Base-by-base conservation (phyloP, 35 echinoderm and acorn worm species). In the Heliocidaris tuberculata region DNA sequence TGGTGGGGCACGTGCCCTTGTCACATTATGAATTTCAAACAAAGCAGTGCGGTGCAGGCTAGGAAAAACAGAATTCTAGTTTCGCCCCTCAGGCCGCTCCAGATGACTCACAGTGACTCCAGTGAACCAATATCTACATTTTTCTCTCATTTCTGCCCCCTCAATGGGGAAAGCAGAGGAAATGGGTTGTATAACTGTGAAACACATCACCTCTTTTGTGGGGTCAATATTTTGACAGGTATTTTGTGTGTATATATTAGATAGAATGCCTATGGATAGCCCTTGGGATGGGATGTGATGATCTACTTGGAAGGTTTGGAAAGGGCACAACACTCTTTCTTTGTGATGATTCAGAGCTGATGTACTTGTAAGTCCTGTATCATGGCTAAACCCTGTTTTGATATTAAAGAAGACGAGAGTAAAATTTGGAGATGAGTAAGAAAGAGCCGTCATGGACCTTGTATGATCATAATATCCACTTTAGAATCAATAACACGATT, bases 211-310 rank as follows among this genome's bases (percentile, higher is more conserved):
- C 50, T 93, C 91, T 93, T 32, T 42, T 48, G 50, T 48, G 91
- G 91, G 91, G 91, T 93, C 91, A 93, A 93, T 93, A 93, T 93
- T 93, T 49, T 93, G 91, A 93, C 91, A 93, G 91, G 29, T 42
- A 30, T 89, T 89, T 48, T 78, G 65, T 78, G 65, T 78, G 65
- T 78, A n/a, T 19, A n/a, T 78, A 78, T 78, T 78, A 78, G 65
- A 78, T 78, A 24, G 65, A 78, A 78, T 78, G 65, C 65, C 65
- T 78, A 19, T 27, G 27, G 65, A 78, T 78, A 78, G 65, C 65
- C 65, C 65, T 27, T 78, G 65, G 65, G 65, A 78, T 27, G 65
- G 4, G 21, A 78, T 78, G 65, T 78, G 65, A 78, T 78, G 65
- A 78, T 78, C 65, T 78, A 78, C 21, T 78, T 56, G 21, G 65